Conservation (phyloP, 1,140 invertebrate genomes). For the Nasonia giraulti region DNA sequence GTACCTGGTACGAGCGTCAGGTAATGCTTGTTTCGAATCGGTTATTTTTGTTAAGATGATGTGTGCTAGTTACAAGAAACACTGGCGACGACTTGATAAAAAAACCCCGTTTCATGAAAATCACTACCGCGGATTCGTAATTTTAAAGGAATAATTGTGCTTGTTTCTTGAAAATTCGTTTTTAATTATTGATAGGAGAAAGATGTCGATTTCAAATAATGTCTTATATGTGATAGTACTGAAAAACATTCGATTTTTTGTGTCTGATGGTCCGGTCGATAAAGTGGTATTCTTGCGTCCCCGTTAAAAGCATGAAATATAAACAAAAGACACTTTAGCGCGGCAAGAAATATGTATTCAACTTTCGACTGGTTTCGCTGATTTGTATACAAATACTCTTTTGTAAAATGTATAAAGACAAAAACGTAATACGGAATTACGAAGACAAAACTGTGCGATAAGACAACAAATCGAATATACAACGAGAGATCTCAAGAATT, state of each 20-base stretch:
- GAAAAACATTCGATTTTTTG: slow-evolving; percentile 21
- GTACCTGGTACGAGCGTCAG: neutral
- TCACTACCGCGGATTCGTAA: no score
- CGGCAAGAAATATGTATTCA: slow-evolving; percentile 24
- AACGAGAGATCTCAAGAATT: slow-evolving; percentile 60
- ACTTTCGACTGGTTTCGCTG: slow-evolving; percentile 24
- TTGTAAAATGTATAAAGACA: slow-evolving; percentile 23
- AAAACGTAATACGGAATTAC: slow-evolving; percentile 31
- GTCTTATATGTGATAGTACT: slow-evolving; percentile 30
- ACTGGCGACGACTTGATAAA: neutral
- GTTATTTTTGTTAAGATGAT: neutral
- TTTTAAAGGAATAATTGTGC: neutral
- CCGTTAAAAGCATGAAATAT: slow-evolving; percentile 9
- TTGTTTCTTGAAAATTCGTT: neutral
- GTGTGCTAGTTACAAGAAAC: neutral
- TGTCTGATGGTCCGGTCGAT: slow-evolving; percentile 39
- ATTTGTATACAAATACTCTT: slow-evolving; percentile 43
- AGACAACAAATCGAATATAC: slow-evolving; percentile 42
- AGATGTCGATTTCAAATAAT: neutral
- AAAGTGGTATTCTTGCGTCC: slow-evolving; percentile 27
- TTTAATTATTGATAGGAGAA: slow-evolving; percentile 1
- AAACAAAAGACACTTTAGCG: slow-evolving; percentile 6
- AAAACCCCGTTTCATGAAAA: neutral
- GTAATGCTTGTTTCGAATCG: neutral
- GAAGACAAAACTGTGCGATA: slow-evolving; percentile 24